phyloP scores from a whole-genome alignment of 2,797 vertebrate genomes.

The Carcharodon carcharias region DNA sequence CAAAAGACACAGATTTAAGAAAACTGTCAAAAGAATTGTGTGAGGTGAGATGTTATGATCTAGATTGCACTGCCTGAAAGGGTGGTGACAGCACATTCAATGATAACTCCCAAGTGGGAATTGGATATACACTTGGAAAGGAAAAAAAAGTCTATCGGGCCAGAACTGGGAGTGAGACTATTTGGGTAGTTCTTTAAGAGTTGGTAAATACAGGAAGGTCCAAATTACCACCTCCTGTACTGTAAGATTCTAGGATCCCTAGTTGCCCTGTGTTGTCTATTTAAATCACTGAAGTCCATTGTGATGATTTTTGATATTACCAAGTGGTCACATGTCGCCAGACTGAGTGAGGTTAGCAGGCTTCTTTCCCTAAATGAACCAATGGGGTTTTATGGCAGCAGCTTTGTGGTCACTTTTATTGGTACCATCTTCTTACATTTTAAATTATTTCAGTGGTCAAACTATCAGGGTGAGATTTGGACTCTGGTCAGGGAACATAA shows the following conservation, averaged over 20 bases:
- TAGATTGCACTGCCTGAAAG: neutral
- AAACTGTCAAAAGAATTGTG: neutral
- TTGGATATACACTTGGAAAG: neutral
- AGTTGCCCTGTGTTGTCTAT: neutral
- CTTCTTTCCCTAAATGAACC: neutral
- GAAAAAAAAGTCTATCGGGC: neutral
- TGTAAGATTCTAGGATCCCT: neutral
- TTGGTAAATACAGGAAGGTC: neutral
- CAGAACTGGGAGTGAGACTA: neutral
- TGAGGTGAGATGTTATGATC: neutral
- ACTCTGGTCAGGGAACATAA: neutral
- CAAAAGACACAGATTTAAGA: neutral
- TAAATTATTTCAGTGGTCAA: neutral
- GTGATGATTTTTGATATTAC: neutral
- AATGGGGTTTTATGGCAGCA: neutral
- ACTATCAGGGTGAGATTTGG: neutral
- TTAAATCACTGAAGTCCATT: neutral
- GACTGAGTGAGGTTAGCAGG: neutral
- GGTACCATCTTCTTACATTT: neutral
- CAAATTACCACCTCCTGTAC: neutral
- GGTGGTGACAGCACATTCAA: neutral
- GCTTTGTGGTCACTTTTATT: neutral
- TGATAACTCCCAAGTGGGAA: neutral
- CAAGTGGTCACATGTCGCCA: neutral
- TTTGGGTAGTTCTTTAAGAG: neutral